Percentiles rank a stretch among this genome's conserved stretches.
These are phyloP conservation scores for Pangasius sanitwongsei DNA, from an alignment of 2,797 vertebrate genomes.

Conservation along the genomic window DNA sequence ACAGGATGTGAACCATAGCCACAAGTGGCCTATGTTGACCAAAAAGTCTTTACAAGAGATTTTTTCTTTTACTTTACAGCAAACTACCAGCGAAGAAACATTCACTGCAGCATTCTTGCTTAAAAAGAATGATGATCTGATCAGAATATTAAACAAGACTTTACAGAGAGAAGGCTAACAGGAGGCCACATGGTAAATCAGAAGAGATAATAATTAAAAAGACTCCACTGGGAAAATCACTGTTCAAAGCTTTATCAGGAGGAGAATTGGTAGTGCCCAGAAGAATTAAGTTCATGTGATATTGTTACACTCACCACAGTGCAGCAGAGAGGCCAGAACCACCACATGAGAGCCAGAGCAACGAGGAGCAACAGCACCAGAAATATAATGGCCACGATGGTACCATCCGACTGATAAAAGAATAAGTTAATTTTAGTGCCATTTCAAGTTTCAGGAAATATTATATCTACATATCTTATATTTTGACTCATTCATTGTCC, in stretches of 20 bases:
- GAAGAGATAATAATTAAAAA: not conserved
- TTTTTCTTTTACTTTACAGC: not conserved
- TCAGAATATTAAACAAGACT: not conserved
- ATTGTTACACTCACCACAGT: constrained; percentile 85
- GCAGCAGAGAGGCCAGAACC: constrained; percentile 98
- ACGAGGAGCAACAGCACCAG: constrained; percentile 83
- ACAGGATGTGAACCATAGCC: not conserved
- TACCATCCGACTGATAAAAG: constrained; percentile 78
- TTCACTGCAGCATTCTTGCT: not conserved
- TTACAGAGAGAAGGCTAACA: not conserved
- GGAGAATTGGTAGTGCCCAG: not conserved
- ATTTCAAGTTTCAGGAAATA: not conserved
- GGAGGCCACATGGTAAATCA: not conserved
- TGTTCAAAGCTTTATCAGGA: constrained; percentile 12
- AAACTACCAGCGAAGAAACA: not conserved
- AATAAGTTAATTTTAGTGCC: not conserved
- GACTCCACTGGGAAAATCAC: not conserved
- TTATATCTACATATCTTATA: not conserved
- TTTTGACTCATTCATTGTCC: not conserved
- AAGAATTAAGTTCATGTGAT: not conserved
- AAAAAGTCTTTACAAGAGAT: not conserved
- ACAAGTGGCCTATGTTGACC: not conserved
- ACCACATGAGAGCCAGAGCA: constrained; percentile 88
- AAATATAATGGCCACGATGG: constrained; percentile 80
- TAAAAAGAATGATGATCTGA: not conserved